phyloP scores from a whole-genome alignment of 1,140 invertebrate species.

The Metaphire vulgaris region DNA sequence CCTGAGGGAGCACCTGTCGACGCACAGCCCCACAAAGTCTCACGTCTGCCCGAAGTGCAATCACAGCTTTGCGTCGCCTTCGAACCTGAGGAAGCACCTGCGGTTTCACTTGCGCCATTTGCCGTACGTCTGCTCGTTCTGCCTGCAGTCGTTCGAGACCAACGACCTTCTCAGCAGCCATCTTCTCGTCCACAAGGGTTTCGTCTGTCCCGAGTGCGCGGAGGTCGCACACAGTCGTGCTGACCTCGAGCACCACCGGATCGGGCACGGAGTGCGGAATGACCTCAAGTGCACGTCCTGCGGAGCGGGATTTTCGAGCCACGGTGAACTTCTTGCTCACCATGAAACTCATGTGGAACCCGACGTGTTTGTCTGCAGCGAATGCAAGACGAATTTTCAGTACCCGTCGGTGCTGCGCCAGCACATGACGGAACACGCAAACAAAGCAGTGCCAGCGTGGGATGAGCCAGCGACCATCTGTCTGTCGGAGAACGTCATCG shows the following conservation, averaged over 20 bases:
- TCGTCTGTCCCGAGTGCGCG: slow-evolving; percentile 19
- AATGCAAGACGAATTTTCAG: background rate
- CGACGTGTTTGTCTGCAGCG: background rate
- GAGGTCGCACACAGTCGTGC: background rate
- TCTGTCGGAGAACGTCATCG: background rate
- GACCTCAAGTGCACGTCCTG: background rate
- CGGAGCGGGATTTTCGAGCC: background rate
- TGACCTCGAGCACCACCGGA: background rate
- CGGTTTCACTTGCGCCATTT: slow-evolving; percentile 66
- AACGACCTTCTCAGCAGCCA: slow-evolving; percentile 7
- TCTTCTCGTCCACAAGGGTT: slow-evolving; percentile 15
- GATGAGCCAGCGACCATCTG: background rate
- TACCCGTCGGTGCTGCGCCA: background rate
- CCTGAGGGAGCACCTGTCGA: slow-evolving; percentile 80
- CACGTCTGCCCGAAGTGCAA: slow-evolving; percentile 83
- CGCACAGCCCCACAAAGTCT: slow-evolving; percentile 84
- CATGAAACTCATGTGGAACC: background rate
- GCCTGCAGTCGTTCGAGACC: slow-evolving; percentile 84
- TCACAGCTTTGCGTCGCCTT: slow-evolving; percentile 85
- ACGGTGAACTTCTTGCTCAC: background rate
- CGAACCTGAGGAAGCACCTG: slow-evolving; percentile 81
- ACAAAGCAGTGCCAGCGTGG: background rate
- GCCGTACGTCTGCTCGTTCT: slow-evolving; percentile 90
- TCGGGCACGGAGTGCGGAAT: background rate
- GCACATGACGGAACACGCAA: background rate